phyloP scores from a whole-genome alignment of 2,888 invertebrate species.

The Coelogynopora nodosa region DNA sequence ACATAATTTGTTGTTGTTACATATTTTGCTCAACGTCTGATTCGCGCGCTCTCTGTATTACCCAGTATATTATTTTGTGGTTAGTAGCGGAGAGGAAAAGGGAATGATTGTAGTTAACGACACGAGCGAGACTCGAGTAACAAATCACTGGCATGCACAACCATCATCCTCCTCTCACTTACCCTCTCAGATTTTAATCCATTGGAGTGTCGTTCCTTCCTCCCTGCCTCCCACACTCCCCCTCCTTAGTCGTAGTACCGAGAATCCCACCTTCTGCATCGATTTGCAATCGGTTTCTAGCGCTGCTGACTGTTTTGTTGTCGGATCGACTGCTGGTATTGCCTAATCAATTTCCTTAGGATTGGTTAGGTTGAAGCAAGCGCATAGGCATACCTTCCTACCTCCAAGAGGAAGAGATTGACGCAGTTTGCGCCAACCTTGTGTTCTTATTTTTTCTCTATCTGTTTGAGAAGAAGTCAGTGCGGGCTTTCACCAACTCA shows the following conservation, averaged over 20 bases:
- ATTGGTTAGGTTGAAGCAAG: too few species aligned
- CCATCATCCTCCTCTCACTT: background rate
- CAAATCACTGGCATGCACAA: conserved; percentile 21
- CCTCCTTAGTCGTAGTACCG: background rate
- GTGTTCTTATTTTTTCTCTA: too few species aligned
- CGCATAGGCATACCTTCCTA: background rate
- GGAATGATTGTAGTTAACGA: background rate
- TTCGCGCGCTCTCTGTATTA: too few species aligned
- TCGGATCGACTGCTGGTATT: conserved; percentile 26
- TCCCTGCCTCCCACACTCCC: background rate
- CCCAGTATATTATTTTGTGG: too few species aligned
- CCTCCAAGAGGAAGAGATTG: background rate
- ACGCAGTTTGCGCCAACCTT: too few species aligned
- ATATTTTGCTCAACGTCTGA: too few species aligned
- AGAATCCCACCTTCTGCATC: background rate
- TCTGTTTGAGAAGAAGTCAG: conserved; percentile 17
- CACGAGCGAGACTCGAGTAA: background rate
- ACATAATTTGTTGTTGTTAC: too few species aligned
- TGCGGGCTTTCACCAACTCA: conserved; percentile 12
- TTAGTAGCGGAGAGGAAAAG: too few species aligned
- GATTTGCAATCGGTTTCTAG: conserved; percentile 31
- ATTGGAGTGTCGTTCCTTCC: background rate
- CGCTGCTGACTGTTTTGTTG: background rate
- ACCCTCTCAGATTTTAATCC: background rate
- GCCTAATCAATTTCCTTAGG: too few species aligned